Percentiles rank a stretch among this genome's conserved stretches.
Conservation (phyloP, 2,113 vertebrate species). For the Taxidea taxus region DNA sequence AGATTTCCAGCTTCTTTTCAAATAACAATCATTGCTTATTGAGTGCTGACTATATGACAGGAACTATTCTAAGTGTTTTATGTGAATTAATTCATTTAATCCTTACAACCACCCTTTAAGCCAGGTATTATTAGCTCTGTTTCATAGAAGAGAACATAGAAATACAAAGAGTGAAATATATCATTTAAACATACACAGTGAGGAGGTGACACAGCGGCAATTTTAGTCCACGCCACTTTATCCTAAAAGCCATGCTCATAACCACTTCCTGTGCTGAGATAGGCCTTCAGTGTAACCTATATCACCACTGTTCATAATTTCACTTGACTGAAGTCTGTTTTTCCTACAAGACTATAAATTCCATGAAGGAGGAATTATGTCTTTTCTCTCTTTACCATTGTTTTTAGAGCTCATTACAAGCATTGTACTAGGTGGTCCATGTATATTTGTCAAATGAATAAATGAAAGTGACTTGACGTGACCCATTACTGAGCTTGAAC, state of each 20-base stretch:
- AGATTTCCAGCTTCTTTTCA: conserved; percentile 6
- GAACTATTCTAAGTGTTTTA: background rate
- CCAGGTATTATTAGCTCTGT: background rate
- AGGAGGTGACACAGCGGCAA: background rate
- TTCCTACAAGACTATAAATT: background rate
- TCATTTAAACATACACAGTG: background rate
- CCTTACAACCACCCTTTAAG: background rate
- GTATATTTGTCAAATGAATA: background rate
- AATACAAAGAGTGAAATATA: background rate
- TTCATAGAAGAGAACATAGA: conserved; percentile 24
- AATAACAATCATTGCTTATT: background rate
- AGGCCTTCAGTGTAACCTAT: background rate
- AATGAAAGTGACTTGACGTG: background rate
- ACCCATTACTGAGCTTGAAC: background rate
- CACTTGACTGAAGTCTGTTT: background rate
- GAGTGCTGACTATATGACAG: background rate
- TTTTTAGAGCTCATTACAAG: background rate
- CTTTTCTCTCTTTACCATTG: background rate
- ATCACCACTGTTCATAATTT: background rate
- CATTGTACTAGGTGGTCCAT: background rate
- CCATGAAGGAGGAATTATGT: background rate
- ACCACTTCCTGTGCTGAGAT: background rate
- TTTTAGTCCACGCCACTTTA: background rate
- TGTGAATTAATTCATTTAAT: conserved; percentile 19
- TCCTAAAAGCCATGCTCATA: background rate